Evolutionary conservation across 2,113 vertebrate species (phyloP).

Genomic region (Hippocampus comes): DNA sequence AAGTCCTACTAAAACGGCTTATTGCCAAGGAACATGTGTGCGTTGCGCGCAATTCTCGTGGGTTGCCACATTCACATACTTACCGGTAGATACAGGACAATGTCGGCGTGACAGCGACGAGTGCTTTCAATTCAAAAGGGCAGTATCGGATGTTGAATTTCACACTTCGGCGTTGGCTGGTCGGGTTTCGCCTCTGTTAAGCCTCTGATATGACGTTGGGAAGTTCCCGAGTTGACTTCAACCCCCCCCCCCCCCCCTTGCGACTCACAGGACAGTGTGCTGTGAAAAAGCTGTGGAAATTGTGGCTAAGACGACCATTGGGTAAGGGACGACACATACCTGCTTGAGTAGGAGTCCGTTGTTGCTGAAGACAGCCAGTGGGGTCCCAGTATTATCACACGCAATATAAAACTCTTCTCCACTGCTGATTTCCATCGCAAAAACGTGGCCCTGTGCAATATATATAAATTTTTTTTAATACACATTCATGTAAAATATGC

Average conservation of each 20-base stretch:
- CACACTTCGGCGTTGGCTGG: not conserved
- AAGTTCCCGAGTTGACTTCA: not conserved
- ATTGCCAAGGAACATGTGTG: not conserved
- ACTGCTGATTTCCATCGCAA: constrained; percentile 98
- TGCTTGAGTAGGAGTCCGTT: constrained; percentile 93
- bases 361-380: constrained; percentile 94
- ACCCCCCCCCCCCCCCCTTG: not conserved
- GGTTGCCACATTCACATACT: not conserved
- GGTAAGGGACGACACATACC: constrained; percentile 25
- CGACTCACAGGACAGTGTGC: not conserved
- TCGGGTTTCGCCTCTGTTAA: not conserved
- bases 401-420: constrained; percentile 98
- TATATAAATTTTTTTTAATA: not conserved
- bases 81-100: not conserved
- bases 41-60: not conserved
- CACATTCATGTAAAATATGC: not conserved
- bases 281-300: not conserved
- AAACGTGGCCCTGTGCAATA: constrained; percentile 81
- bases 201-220: not conserved
- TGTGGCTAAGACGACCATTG: not conserved
- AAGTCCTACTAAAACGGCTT: not conserved
- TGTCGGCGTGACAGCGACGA: not conserved
- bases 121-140: not conserved
- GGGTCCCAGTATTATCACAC: constrained; percentile 94
- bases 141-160: not conserved